Conservation (phyloP, 2,113 vertebrate species). For the Limanda limanda region DNA sequence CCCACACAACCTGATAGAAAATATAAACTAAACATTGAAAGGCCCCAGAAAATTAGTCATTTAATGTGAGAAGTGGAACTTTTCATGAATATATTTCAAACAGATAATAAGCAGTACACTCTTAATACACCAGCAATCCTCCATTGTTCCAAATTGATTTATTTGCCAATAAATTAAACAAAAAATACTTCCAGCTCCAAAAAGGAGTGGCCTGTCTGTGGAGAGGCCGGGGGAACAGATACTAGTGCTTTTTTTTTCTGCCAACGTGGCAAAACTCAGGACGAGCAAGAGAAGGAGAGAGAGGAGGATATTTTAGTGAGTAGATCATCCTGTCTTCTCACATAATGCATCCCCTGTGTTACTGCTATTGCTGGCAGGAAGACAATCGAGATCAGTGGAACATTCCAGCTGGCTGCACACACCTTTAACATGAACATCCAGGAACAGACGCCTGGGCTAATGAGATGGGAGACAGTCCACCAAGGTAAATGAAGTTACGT, state of each 20-base stretch:
- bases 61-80: not conserved
- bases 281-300: not conserved
- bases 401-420: constrained; percentile 33
- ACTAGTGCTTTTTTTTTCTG: constrained; percentile 27
- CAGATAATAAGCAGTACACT: not conserved
- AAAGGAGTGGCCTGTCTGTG: not conserved
- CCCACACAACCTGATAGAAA: not conserved
- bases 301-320: constrained; percentile 45
- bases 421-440: constrained; percentile 35
- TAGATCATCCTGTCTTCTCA: constrained; percentile 51
- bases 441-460: constrained; percentile 6
- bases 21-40: not conserved
- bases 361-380: constrained; percentile 41
- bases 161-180: constrained; percentile 13
- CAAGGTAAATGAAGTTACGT: not conserved
- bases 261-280: constrained; percentile 52
- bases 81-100: not conserved
- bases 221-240: constrained; percentile 25
- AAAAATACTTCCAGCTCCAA: constrained; percentile 10
- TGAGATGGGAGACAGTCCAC: not conserved
- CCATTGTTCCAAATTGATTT: not conserved
- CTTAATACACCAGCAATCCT: not conserved
- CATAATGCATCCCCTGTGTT: constrained; percentile 59
- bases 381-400: constrained; percentile 40
- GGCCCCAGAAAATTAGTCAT: not conserved